Conservation (phyloP, 92 coral and sea anemone genomes). For the Heteractis magnifica region DNA sequence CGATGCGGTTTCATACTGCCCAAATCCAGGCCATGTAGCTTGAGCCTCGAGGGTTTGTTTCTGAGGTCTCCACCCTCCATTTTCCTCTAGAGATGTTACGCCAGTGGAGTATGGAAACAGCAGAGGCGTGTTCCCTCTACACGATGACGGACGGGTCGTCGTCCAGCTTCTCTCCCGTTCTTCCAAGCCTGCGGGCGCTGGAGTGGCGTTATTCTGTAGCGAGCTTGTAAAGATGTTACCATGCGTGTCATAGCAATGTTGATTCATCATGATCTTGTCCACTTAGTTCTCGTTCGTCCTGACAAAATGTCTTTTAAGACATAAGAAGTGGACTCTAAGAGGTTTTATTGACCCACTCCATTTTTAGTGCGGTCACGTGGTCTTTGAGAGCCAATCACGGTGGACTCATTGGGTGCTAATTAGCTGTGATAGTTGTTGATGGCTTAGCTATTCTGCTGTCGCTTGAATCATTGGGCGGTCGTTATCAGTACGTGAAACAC, state of each 20-base stretch:
- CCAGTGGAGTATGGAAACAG: neutral
- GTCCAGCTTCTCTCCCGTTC: neutral
- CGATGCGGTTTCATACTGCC: neutral
- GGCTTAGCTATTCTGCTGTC: neutral
- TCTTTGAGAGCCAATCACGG: neutral
- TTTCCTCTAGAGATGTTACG: neutral
- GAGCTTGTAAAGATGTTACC: neutral
- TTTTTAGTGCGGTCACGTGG: slow-evolving; percentile 15
- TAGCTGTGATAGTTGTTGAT: neutral
- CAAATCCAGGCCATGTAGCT: neutral
- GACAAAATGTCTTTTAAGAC: slow-evolving; percentile 1
- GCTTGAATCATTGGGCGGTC: neutral
- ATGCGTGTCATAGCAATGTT: neutral
- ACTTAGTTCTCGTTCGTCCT: neutral
- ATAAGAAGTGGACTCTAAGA: slow-evolving; percentile 20
- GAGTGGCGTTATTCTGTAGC: neutral
- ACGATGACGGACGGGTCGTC: neutral
- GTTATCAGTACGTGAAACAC: neutral
- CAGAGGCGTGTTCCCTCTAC: slow-evolving; percentile 2
- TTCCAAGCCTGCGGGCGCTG: neutral
- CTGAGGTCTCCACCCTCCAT: neutral
- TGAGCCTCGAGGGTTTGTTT: neutral
- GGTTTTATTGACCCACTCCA: slow-evolving; percentile 8
- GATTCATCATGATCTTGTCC: slow-evolving; percentile 15
- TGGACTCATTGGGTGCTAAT: slow-evolving; percentile 3